Evolutionary conservation across 1,140 invertebrate species (phyloP).

Genomic region (Nautilus pompilius): DNA sequence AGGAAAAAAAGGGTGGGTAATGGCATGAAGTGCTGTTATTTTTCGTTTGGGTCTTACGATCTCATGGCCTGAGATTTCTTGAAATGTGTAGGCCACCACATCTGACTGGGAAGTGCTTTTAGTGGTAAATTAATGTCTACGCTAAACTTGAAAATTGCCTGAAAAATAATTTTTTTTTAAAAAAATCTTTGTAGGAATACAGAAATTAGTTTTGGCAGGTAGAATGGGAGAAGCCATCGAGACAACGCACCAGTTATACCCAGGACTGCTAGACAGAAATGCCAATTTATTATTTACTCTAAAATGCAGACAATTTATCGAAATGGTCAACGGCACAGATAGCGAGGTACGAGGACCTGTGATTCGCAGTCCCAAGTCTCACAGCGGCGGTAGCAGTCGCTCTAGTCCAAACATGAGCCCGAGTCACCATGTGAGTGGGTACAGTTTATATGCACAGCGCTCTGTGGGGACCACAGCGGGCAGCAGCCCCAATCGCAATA

Average conservation of each 20-base stretch:
- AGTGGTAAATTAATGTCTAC: too few species aligned
- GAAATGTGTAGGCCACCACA: too few species aligned
- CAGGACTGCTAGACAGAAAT: conserved; percentile 84
- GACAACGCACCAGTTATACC: conserved; percentile 81
- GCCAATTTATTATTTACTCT: conserved; percentile 89
- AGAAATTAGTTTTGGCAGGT: conserved; percentile 86
- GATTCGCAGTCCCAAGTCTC: conserved; percentile 38
- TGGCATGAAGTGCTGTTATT: too few species aligned
- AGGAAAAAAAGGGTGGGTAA: too few species aligned
- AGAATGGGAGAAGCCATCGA: conserved; percentile 94
- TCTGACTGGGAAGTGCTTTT: too few species aligned
- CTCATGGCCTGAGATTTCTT: too few species aligned
- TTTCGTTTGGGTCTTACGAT: too few species aligned
- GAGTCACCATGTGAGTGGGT: conserved; percentile 19
- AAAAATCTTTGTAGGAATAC: conserved; percentile 77
- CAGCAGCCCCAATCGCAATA: conserved; percentile 47
- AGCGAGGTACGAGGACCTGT: conserved; percentile 49
- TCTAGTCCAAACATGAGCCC: conserved; percentile 38
- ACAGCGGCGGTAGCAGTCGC: conserved; percentile 27
- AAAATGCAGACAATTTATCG: conserved; percentile 96
- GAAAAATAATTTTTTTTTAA: too few species aligned
- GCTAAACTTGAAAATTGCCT: too few species aligned
- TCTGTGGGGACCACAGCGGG: conserved; percentile 29
- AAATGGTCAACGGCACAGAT: conserved; percentile 65
- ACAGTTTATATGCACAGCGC: conserved; percentile 21